Percentiles rank a stretch among this genome's conserved stretches.
Conservation (phyloP, 23 tunicate species). For the Ascidia mentula region DNA sequence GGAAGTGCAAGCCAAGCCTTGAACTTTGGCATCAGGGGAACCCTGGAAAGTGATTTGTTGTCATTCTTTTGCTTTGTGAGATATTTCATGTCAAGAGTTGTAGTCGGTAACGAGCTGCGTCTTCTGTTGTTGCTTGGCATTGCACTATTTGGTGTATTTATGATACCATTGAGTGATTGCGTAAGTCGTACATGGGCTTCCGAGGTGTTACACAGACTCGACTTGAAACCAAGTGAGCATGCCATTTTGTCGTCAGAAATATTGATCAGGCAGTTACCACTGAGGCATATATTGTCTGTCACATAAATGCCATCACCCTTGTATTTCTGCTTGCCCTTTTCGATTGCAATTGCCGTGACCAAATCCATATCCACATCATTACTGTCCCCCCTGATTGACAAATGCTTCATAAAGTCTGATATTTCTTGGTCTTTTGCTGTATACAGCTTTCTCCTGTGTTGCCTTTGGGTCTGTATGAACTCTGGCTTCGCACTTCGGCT, state of each 20-base stretch:
- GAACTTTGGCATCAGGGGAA: slow-evolving; percentile 47
- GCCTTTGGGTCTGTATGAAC: slow-evolving; percentile 18
- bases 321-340: background rate
- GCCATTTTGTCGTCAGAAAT: background rate
- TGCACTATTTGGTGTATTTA: background rate
- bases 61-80: background rate
- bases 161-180: background rate
- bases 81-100: background rate
- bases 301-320: background rate
- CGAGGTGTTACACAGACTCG: background rate
- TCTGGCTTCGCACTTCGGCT: slow-evolving; percentile 18
- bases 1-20: background rate
- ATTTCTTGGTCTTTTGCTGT: background rate
- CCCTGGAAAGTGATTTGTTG: slow-evolving; percentile 20
- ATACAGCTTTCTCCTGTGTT: background rate
- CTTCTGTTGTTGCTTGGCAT: background rate
- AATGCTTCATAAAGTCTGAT: slow-evolving; percentile 1
- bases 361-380: background rate
- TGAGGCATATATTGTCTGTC: background rate
- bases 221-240: slow-evolving; percentile 2
- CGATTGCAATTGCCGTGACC: slow-evolving; percentile 6
- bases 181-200: background rate
- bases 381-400: background rate
- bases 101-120: background rate
- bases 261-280: slow-evolving; percentile 17